Evolutionary conservation across 2,888 invertebrate genomes (phyloP).

Genomic region (Tenthredo mesomela): DNA sequence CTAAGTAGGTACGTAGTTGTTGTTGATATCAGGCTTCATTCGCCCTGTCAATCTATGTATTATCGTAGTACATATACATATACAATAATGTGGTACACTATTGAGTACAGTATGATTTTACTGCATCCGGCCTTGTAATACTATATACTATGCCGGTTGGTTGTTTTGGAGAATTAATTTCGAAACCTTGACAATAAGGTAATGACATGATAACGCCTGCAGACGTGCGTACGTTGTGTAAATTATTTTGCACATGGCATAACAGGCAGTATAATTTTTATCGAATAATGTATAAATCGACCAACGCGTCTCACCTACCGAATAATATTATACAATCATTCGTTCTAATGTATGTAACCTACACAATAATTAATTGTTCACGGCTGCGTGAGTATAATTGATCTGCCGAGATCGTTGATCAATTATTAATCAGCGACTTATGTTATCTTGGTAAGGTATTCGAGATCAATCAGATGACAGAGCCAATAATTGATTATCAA

Average conservation of each 20-base stretch:
- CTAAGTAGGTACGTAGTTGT: no score
- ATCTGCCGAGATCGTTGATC: not conserved
- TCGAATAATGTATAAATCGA: not conserved
- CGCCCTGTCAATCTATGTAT: not conserved
- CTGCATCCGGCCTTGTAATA: not conserved
- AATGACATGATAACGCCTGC: not conserved
- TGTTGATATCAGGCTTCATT: not conserved
- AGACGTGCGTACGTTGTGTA: not conserved
- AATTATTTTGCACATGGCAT: not conserved
- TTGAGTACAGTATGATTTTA: not conserved
- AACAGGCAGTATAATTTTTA: not conserved
- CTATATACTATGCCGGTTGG: not conserved
- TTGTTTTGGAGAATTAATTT: not conserved
- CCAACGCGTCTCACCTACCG: not conserved
- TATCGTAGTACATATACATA: not conserved
- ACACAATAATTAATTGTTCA: not conserved
- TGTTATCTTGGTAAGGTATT: not conserved
- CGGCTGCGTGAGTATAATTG: not conserved
- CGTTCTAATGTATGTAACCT: not conserved
- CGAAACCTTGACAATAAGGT: not conserved
- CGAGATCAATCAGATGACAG: not conserved
- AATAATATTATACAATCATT: not conserved
- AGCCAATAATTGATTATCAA: not conserved
- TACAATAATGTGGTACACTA: no score
- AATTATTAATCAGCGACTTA: not conserved